Evolutionary conservation across 1,140 invertebrate genomes (phyloP).

Genomic region (Hyles vespertilio): DNA sequence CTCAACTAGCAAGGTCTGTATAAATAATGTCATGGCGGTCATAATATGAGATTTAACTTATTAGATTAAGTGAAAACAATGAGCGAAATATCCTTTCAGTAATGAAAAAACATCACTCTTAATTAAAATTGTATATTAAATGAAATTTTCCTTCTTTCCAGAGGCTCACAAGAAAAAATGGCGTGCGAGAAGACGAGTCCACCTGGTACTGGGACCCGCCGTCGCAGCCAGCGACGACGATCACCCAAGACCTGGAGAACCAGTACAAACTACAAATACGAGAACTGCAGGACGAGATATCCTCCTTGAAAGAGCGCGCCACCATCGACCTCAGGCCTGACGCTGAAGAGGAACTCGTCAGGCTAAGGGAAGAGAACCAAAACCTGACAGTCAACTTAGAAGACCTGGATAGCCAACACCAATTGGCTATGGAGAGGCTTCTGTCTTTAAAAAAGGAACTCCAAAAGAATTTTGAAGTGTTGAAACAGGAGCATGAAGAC

Average conservation of each 20-base stretch:
- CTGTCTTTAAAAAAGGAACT: slow-evolving; percentile 79
- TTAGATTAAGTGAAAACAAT: no score
- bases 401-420: slow-evolving; percentile 84
- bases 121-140: no score
- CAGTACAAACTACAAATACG: slow-evolving; percentile 56
- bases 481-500: slow-evolving; percentile 76
- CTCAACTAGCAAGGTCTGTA: no score
- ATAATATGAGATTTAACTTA: no score
- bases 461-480: slow-evolving; percentile 77
- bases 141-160: slow-evolving; percentile 39
- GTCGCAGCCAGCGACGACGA: slow-evolving; percentile 32
- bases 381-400: slow-evolving; percentile 79
- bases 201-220: slow-evolving; percentile 78
- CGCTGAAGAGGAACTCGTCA: slow-evolving; percentile 40
- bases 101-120: no score
- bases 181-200: slow-evolving; percentile 68
- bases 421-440: slow-evolving; percentile 80
- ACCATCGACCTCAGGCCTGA: slow-evolving; percentile 31
- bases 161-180: slow-evolving; percentile 61
- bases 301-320: slow-evolving; percentile 54
- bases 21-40: no score
- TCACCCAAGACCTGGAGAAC: slow-evolving; percentile 41
- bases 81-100: no score
- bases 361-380: slow-evolving; percentile 74
- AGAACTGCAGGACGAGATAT: slow-evolving; percentile 58